Percentiles rank a stretch among this genome's conserved stretches.
Evolutionary conservation across 30 jellyfish, hydroid and myxozoan genomes (phyloP).

Genomic region (Aurelia aurita): DNA sequence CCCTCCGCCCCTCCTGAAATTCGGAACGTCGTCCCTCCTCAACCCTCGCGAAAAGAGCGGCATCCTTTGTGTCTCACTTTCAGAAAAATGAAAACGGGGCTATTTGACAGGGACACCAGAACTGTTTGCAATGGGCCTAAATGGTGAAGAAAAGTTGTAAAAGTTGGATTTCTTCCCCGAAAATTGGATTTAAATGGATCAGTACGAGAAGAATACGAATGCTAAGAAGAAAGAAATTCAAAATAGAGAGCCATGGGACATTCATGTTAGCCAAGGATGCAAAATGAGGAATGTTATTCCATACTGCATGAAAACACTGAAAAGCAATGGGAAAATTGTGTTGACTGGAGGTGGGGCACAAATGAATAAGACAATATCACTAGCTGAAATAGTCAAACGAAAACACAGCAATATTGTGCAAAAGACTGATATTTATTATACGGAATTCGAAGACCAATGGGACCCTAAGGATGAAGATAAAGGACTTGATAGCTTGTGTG

Average conservation of each 20-base stretch:
- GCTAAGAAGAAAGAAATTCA: background rate
- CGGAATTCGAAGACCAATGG: constrained; percentile 61
- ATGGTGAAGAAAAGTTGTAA: too few species aligned
- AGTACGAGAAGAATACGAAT: constrained; percentile 11
- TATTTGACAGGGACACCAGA: too few species aligned
- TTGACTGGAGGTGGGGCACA: constrained; percentile 69
- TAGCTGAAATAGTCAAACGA: constrained; percentile 60
- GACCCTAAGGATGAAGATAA: constrained; percentile 53
- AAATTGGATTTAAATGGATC: constrained; percentile 14
- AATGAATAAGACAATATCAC: constrained; percentile 54
- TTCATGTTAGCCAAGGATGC: constrained; percentile 76
- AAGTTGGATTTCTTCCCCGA: too few species aligned
- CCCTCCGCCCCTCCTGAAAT: too few species aligned
- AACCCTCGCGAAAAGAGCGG: too few species aligned
- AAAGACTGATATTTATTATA: constrained; percentile 41
- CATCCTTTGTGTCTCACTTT: too few species aligned
- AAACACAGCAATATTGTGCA: constrained; percentile 28
- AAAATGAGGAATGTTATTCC: constrained; percentile 56
- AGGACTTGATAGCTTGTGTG: constrained; percentile 63
- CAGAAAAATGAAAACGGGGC: too few species aligned
- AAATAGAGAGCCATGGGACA: constrained; percentile 64
- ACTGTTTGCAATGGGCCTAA: too few species aligned
- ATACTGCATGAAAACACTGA: constrained; percentile 51
- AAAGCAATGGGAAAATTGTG: constrained; percentile 19
- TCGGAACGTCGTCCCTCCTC: too few species aligned